Percentiles rank a stretch among this genome's conserved stretches.
Conservation (phyloP, 1,140 invertebrate genomes). For the Parasteatoda tepidariorum region DNA sequence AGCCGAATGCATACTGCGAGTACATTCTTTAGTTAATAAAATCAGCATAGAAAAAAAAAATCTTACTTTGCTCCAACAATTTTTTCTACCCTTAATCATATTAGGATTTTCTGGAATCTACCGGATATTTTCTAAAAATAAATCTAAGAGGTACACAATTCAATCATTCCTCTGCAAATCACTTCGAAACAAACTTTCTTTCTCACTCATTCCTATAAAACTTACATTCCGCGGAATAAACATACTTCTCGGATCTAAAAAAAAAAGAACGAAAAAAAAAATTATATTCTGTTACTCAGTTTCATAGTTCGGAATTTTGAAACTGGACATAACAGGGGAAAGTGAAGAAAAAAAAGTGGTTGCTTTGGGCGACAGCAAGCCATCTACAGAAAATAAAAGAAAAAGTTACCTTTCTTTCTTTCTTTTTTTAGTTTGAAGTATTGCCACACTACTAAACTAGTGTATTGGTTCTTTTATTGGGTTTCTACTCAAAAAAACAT, state of each 20-base stretch:
- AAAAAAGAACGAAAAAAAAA: not conserved
- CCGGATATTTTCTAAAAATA: not conserved
- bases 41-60: too few relatives aligned
- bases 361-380: constrained; percentile 19
- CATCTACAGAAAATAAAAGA: not conserved
- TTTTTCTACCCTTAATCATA: too few relatives aligned
- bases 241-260: not conserved
- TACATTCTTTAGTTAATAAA: too few relatives aligned
- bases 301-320: constrained; percentile 30
- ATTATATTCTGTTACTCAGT: constrained; percentile 3
- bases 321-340: constrained; percentile 20
- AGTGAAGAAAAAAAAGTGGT: not conserved
- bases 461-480: constrained; percentile 27
- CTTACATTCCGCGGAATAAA: not conserved
- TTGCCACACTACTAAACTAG: not conserved
- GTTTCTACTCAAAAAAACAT: constrained; percentile 9
- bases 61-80: too few relatives aligned
- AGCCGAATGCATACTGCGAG: too few relatives aligned
- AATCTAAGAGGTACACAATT: not conserved
- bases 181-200: not conserved
- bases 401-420: not conserved
- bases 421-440: too few relatives aligned
- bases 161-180: not conserved
- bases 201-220: too few relatives aligned
- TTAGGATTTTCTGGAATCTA: too few relatives aligned